These are phyloP conservation scores for Melieria crassipennis DNA, from an alignment of 2,888 invertebrate species.

Conservation along the genomic window DNA sequence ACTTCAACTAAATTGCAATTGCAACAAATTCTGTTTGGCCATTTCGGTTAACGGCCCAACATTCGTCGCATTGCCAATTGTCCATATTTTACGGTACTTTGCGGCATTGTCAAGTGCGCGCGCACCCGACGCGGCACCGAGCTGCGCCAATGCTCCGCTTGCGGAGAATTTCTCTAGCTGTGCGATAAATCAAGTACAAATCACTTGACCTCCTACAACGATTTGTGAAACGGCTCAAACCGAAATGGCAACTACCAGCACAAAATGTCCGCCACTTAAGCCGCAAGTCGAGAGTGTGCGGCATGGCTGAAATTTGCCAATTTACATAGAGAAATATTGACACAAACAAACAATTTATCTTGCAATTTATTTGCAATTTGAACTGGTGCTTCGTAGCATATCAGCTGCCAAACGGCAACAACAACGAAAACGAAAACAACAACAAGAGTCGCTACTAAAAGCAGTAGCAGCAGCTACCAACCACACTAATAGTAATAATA, in stretches of 20 bases:
- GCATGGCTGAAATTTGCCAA: slow-evolving; percentile 29
- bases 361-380: slow-evolving; percentile 32
- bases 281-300: slow-evolving; percentile 11
- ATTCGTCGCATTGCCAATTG: neutral
- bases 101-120: no score
- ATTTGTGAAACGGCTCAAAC: slow-evolving; percentile 4
- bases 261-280: slow-evolving; percentile 21
- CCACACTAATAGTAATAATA: no score
- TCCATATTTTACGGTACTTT: no score
- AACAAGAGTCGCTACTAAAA: no score
- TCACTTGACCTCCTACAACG: slow-evolving; percentile 30
- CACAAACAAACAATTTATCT: slow-evolving; percentile 32
- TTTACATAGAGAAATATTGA: slow-evolving; percentile 32
- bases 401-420: no score
- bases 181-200: slow-evolving; percentile 31
- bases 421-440: no score
- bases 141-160: neutral
- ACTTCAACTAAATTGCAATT: neutral
- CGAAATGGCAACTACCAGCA: neutral
- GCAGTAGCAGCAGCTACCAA: no score
- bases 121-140: no score
- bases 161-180: slow-evolving; percentile 15
- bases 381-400: neutral
- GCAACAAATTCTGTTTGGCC: neutral
- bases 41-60: neutral